A percentile compares a stretch with the other conserved stretches of the same genome.
phyloP scores from a whole-genome alignment of 2,888 invertebrate species.

The Lamellibrachia columna region DNA sequence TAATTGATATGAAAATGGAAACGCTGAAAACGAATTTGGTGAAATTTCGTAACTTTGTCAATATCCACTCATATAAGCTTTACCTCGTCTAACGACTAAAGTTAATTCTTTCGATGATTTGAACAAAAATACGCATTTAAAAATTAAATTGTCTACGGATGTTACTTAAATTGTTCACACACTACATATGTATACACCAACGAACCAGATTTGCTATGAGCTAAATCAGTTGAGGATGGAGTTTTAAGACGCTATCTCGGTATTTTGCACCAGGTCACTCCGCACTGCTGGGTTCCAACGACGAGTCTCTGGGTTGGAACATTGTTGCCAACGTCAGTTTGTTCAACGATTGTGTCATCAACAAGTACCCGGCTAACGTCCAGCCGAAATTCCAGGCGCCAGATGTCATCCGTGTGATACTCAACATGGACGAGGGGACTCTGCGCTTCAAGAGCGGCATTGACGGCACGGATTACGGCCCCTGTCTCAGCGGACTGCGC shows the following conservation, averaged over 20 bases:
- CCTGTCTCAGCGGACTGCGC: neutral
- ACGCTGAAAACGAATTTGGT: too few species aligned
- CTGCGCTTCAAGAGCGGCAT: neutral
- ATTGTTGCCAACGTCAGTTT: neutral
- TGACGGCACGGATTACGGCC: neutral
- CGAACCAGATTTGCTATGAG: too few species aligned
- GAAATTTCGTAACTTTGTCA: too few species aligned
- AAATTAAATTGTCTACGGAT: too few species aligned
- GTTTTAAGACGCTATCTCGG: neutral
- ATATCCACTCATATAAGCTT: too few species aligned
- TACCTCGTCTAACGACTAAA: too few species aligned
- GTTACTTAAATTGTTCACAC: too few species aligned
- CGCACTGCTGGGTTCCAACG: neutral
- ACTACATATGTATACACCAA: too few species aligned
- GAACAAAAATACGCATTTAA: too few species aligned
- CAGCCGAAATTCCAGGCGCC: neutral
- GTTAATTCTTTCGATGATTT: too few species aligned
- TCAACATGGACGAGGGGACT: neutral
- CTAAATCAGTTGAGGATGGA: too few species aligned
- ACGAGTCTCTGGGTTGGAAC: neutral
- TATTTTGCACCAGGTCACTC: neutral
- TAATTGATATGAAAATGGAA: too few species aligned
- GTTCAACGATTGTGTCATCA: neutral
- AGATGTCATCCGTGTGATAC: neutral
- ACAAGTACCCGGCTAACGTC: neutral